Conservation (phyloP, 2,113 vertebrate genomes). For the Nesogale talazaci region DNA sequence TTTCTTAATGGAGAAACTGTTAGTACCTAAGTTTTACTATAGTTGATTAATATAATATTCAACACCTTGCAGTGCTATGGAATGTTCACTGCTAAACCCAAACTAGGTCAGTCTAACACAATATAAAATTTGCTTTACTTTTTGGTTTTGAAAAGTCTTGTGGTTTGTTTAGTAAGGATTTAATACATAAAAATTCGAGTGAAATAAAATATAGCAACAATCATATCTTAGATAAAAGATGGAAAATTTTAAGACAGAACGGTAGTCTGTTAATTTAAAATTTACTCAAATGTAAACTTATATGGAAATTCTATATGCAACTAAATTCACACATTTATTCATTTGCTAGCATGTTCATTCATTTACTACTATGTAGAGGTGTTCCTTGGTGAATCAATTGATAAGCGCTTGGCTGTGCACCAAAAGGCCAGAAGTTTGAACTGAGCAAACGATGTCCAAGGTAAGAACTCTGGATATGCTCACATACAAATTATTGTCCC, state of each 20-base stretch:
- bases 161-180: not conserved
- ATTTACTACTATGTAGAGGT: too few species aligned
- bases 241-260: not conserved
- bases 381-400: too few species aligned
- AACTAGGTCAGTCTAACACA: slow-evolving; percentile 29
- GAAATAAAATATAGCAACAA: not conserved
- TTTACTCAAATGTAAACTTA: too few species aligned
- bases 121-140: not conserved
- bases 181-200: not conserved
- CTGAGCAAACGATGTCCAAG: too few species aligned
- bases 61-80: not conserved
- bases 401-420: too few species aligned
- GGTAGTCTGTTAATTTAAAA: too few species aligned
- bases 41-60: slow-evolving; percentile 26
- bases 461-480: too few species aligned
- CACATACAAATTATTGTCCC: too few species aligned
- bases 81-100: slow-evolving; percentile 6
- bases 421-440: too few species aligned
- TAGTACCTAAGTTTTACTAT: not conserved
- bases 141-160: not conserved
- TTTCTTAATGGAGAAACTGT: not conserved
- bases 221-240: fast-evolving
- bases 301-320: too few species aligned
- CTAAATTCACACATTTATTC: too few species aligned
- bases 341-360: too few species aligned